Evolutionary conservation across 2,888 invertebrate genomes (phyloP).

Genomic region (Cremastinae sp.): DNA sequence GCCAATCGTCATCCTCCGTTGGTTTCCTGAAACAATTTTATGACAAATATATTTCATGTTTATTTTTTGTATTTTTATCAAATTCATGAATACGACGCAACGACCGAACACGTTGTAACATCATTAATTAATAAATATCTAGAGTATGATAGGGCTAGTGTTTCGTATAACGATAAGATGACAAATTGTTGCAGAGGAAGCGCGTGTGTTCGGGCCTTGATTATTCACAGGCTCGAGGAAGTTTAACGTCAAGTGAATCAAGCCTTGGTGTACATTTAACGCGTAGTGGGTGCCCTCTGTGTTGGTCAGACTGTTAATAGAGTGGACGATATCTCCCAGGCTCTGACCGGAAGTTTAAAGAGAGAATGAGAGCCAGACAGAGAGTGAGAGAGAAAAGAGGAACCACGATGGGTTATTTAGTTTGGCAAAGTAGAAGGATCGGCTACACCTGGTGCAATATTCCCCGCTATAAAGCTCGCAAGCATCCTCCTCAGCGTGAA

Average conservation of each 20-base stretch:
- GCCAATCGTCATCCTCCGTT: slow-evolving; percentile 89
- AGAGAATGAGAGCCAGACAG: background rate
- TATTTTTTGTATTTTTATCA: too few relatives aligned
- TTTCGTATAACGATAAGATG: background rate
- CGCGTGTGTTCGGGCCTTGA: too few relatives aligned
- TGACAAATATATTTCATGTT: slow-evolving; percentile 1
- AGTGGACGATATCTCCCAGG: slow-evolving; percentile 31
- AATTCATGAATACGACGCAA: background rate
- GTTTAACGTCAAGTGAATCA: slow-evolving; percentile 25
- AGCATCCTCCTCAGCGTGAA: background rate
- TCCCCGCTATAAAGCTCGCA: slow-evolving; percentile 2
- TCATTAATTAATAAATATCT: too few relatives aligned
- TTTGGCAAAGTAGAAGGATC: slow-evolving; percentile 27
- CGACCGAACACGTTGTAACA: background rate
- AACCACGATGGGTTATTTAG: slow-evolving; percentile 49
- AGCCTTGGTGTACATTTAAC: slow-evolving; percentile 20
- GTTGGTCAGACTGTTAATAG: slow-evolving; percentile 41
- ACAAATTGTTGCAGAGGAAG: slow-evolving; percentile 1
- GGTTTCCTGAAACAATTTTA: slow-evolving; percentile 78
- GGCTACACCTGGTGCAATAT: slow-evolving; percentile 27
- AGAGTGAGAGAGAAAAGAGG: slow-evolving; percentile 28
- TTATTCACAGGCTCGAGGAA: slow-evolving; percentile 24
- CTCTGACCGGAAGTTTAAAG: slow-evolving; percentile 12
- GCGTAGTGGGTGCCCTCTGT: slow-evolving; percentile 30
- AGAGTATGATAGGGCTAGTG: too few relatives aligned